Evolutionary conservation across 2,888 invertebrate genomes (phyloP).

Genomic region (Pandemis heparana): DNA sequence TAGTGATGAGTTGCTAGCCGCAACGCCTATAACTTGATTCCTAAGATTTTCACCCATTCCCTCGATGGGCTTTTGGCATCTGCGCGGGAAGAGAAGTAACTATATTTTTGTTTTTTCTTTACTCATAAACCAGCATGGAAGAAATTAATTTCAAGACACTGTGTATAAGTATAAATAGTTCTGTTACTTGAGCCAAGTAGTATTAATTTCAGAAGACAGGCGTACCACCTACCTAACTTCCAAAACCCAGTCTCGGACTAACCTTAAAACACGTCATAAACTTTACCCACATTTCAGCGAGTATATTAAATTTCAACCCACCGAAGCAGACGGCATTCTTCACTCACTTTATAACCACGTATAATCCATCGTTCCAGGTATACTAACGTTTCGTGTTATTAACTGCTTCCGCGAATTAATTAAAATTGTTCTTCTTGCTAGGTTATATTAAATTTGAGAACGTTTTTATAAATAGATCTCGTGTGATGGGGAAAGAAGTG

Average conservation of each 20-base stretch:
- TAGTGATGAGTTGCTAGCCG: too few species aligned
- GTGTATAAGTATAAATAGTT: too few species aligned
- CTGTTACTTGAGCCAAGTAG: not conserved
- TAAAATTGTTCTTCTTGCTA: conserved; percentile 4
- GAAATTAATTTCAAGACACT: too few species aligned
- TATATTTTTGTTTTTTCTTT: too few species aligned
- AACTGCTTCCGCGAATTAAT: conserved; percentile 10
- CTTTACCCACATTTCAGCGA: conserved; percentile 16
- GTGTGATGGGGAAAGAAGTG: too few species aligned
- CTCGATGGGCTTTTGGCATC: too few species aligned
- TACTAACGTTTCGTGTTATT: conserved; percentile 5
- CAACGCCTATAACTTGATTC: too few species aligned
- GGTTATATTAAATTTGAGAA: conserved; percentile 5
- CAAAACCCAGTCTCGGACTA: conserved; percentile 11
- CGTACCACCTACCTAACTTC: not conserved
- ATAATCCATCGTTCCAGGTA: conserved; percentile 15
- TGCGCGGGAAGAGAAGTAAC: too few species aligned
- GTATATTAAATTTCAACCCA: conserved; percentile 35
- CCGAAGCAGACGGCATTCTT: conserved; percentile 20
- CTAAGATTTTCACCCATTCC: too few species aligned
- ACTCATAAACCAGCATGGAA: too few species aligned
- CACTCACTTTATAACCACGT: conserved; percentile 16
- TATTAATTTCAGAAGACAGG: too few species aligned
- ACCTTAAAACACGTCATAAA: conserved; percentile 30
- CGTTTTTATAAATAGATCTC: not conserved